Percentiles rank a stretch among this genome's conserved stretches.
These are phyloP conservation scores for Pachyrhynchus sulphureomaculatus DNA, from an alignment of 1,140 invertebrate species.

Conservation along the genomic window DNA sequence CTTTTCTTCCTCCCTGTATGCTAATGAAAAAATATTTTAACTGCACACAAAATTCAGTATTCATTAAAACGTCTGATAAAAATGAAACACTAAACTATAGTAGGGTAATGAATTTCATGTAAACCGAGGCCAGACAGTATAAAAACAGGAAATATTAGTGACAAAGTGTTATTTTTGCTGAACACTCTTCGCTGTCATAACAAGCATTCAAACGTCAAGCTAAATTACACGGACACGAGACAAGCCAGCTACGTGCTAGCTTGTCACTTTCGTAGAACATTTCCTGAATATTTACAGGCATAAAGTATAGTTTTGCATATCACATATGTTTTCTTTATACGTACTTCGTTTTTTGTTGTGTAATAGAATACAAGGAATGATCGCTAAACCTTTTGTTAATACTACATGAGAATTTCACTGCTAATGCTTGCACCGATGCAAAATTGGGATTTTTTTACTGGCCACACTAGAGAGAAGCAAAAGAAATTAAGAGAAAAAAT, in stretches of 20 bases:
- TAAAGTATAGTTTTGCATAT: constrained; percentile 35
- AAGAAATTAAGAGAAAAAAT: too few relatives aligned
- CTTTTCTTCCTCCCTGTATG: too few relatives aligned
- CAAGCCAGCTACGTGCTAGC: constrained; percentile 38
- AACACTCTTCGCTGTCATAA: constrained; percentile 37
- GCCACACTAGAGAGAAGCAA: too few relatives aligned
- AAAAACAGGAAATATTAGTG: constrained; percentile 39
- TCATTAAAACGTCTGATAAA: background rate
- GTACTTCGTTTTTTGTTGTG: background rate
- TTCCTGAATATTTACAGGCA: constrained; percentile 38
- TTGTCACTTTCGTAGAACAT: constrained; percentile 41
- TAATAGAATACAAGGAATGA: background rate
- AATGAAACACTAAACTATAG: background rate
- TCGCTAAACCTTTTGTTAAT: too few relatives aligned
- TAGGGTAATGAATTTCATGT: constrained; percentile 4
- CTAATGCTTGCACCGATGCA: too few relatives aligned
- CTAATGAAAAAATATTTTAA: too few relatives aligned
- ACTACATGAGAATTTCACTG: too few relatives aligned
- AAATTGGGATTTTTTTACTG: too few relatives aligned
- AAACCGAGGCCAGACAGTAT: constrained; percentile 6
- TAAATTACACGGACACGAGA: constrained; percentile 39
- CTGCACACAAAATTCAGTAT: too few relatives aligned
- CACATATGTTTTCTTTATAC: constrained; percentile 24
- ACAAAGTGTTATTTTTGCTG: constrained; percentile 42
- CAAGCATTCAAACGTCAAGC: constrained; percentile 41